Evolutionary conservation across 35 echinoderm and acorn worm genomes (phyloP), one percentile per base, ranked within the genome.

Genomic region (Diadema setosum): DNA sequence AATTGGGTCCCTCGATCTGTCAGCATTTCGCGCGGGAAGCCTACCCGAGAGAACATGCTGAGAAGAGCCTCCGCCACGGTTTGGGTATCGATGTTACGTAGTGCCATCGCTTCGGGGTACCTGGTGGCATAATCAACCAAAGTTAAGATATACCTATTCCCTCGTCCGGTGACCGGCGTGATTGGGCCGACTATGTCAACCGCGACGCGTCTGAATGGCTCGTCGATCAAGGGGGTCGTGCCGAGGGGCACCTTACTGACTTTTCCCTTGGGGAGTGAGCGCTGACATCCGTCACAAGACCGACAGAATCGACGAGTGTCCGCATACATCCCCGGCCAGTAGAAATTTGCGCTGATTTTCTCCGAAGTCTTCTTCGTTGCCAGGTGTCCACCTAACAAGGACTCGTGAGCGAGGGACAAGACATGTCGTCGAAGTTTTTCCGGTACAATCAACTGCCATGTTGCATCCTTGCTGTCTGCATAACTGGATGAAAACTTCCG

Each of bases 391-490:
- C 90, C 90, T 33, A 92, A 32, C 12, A 82, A 42, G 7, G 39
- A 39, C 48, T 92, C 90, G 69, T 87, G 90, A 65, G 90, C 84
- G 39, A 92, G 69, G 17, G 56, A 81, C 74, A 92, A 44, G 15
- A 92, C 84, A 27, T 43, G 29, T 18, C 30, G 42, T 2, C 83
- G 31, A 59, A 42, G 80, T 16, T 16, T 21, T 39, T 85, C 32
- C 37, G 90, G 69, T 25, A 86, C 83, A 18, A 92, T 69, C 46
- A 91, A 25, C 46, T 91, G 90, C 12, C 32, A 2, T 14, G 86
- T 35, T 63, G n/a, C 27, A 4, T 90, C 65, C n/a, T 81, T 81
- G 46, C 39, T 42, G 35, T 44, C 34, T 14, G 84, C 58, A 23
- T 24, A 69, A 5, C 20, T 82, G 4, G 82, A 43, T 37, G 31